These are phyloP conservation scores for Limosa lapponica DNA, from an alignment of 2,797 vertebrate species.

Conservation along the genomic window DNA sequence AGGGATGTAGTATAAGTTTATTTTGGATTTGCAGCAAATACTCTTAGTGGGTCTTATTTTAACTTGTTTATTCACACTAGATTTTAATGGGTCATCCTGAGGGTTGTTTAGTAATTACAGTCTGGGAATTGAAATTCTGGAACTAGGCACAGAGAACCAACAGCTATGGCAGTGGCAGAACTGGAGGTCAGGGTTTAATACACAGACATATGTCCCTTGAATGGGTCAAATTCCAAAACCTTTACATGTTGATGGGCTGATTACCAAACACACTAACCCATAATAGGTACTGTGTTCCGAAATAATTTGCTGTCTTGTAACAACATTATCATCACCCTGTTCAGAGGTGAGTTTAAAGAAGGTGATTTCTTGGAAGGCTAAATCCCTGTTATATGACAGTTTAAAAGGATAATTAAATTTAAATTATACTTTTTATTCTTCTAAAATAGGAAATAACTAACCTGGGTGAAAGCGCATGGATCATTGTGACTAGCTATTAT, in stretches of 20 bases:
- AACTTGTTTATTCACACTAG: neutral
- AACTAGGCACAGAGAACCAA: neutral
- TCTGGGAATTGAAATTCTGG: neutral
- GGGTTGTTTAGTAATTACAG: neutral
- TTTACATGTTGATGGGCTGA: neutral
- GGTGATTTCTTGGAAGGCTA: slow-evolving; percentile 29
- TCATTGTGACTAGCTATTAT: slow-evolving; percentile 26
- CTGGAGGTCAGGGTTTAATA: neutral
- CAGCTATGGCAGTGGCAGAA: neutral
- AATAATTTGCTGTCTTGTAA: neutral
- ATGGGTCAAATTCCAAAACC: neutral
- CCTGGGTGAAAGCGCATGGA: neutral
- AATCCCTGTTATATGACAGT: slow-evolving; percentile 18
- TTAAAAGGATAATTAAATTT: slow-evolving; percentile 53
- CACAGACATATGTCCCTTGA: fast-evolving
- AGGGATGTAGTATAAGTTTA: neutral
- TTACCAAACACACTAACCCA: neutral
- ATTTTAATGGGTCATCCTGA: neutral
- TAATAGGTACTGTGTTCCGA: neutral
- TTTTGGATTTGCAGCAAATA: slow-evolving; percentile 11
- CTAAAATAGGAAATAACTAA: slow-evolving; percentile 40
- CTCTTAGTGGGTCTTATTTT: neutral
- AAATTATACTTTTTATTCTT: slow-evolving; percentile 39
- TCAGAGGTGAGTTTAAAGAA: neutral
- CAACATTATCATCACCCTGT: neutral